Base-by-base conservation (phyloP, 2,888 invertebrate genomes). In the Lasioglossum lativentre region DNA sequence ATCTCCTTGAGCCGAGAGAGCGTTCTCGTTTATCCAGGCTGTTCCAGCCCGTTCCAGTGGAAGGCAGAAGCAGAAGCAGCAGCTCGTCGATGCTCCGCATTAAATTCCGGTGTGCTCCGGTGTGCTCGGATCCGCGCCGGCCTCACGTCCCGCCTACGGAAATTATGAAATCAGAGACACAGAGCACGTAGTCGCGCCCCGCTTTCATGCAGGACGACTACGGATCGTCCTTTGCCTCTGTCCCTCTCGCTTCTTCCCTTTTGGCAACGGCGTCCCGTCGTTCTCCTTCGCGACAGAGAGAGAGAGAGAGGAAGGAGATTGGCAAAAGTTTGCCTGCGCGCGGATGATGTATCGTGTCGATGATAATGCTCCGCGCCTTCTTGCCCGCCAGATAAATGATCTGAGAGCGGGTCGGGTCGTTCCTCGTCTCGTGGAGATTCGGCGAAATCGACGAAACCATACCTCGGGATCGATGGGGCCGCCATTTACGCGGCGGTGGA, bases 131-230 rank as follows among this genome's bases (percentile, higher is more conserved):
- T 63, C 66, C 59, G 52, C 34, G 40, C 42, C 71, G 71, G 78
- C 83, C 83, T 80, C 91, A 91, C 90, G 91, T 91, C 88, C 92
- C 92, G 92, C 91, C 92, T 92, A 92, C 95, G 95, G 95, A 95
- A 95, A 95, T 95, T 95, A 95, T 94, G 94, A 95, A 95, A 95
- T 95, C 94, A 94, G 93, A 94, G 92, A 95, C 94, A 93, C 95
- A 92, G 93, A 88, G 93, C 95, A 95, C 95, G 95, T 95, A 94
- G 90, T 86, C n/a, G 10, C 40, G 85, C 75, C 73, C 80, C 79
- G 81, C 86, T 86, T 87, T 86, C 88, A 78, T 75, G 85, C 88
- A 79, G 89, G 89, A 90, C 89, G 87, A 86, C 88, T 86, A 82
- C 75, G 71, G 80, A 34, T 63, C 68, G 59, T 76, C 80, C 83